phyloP scores from a whole-genome alignment of 2,797 vertebrate genomes.

The Pampus argenteus region DNA sequence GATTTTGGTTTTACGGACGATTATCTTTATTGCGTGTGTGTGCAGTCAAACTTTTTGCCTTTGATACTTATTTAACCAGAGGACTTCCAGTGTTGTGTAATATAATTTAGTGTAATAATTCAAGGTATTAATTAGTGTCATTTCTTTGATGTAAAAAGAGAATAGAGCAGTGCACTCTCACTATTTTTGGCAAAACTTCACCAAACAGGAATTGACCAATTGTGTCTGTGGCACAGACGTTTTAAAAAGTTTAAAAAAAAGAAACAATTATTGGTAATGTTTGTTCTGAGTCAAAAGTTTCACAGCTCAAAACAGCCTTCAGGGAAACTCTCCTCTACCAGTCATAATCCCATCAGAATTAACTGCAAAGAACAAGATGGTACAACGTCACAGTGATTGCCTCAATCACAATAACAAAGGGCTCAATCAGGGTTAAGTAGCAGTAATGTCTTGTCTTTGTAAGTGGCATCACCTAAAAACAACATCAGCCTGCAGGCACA shows the following conservation, averaged over 20 bases:
- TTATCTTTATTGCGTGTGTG: background rate
- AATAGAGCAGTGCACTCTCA: background rate
- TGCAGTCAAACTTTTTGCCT: constrained; percentile 15
- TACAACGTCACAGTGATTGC: constrained; percentile 52
- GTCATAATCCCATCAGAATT: constrained; percentile 58
- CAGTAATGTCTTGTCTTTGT: constrained; percentile 71
- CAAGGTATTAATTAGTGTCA: background rate
- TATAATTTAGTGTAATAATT: background rate
- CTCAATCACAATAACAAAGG: constrained; percentile 70
- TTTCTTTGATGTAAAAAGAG: background rate
- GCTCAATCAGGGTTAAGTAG: constrained; percentile 70
- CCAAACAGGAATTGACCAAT: background rate
- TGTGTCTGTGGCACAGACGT: background rate
- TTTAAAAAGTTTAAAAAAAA: constrained; percentile 32
- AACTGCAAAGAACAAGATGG: constrained; percentile 47
- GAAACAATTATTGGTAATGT: constrained; percentile 26
- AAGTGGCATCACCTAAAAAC: constrained; percentile 57
- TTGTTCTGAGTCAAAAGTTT: constrained; percentile 28
- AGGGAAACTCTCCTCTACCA: constrained; percentile 22
- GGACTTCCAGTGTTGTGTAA: background rate
- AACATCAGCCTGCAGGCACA: constrained; percentile 64
- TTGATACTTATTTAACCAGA: background rate
- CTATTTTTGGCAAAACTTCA: background rate
- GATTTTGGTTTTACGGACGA: constrained; percentile 18
- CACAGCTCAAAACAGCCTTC: constrained; percentile 33